These are phyloP conservation scores for Drosophila longiperda DNA, from an alignment of 2,888 invertebrate species.

Conservation along the genomic window DNA sequence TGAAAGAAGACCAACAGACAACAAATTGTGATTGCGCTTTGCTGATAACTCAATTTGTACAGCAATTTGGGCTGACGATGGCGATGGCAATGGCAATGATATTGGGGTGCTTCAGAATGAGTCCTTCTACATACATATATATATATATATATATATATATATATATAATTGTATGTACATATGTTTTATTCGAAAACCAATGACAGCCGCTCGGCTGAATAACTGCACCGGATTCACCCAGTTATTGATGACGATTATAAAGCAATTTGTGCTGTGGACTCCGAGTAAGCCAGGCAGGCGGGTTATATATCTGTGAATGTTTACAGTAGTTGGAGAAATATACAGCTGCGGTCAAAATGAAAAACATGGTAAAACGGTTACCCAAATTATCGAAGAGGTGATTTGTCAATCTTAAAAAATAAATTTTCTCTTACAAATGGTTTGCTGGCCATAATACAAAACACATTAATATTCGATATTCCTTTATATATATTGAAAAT, in stretches of 20 bases:
- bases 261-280: slow-evolving; percentile 69
- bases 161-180: not conserved
- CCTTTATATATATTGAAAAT: not conserved
- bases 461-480: not conserved
- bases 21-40: slow-evolving; percentile 5
- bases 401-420: not conserved
- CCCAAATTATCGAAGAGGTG: not conserved
- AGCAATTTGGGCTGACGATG: slow-evolving; percentile 31
- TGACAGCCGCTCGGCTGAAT: slow-evolving; percentile 53
- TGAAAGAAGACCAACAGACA: not conserved
- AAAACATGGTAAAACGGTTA: no score
- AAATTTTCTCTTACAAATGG: not conserved
- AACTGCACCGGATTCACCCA: slow-evolving; percentile 69
- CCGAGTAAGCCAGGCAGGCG: not conserved
- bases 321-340: not conserved
- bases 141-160: not conserved
- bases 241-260: slow-evolving; percentile 79
- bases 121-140: not conserved
- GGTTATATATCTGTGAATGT: not conserved
- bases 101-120: not conserved
- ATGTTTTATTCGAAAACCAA: slow-evolving; percentile 11
- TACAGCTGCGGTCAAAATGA: not conserved
- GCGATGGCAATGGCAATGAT: not conserved
- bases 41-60: slow-evolving; percentile 61
- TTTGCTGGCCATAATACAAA: not conserved